phyloP scores from a whole-genome alignment of 2,888 invertebrate genomes.

The Chymomyza amoena region DNA sequence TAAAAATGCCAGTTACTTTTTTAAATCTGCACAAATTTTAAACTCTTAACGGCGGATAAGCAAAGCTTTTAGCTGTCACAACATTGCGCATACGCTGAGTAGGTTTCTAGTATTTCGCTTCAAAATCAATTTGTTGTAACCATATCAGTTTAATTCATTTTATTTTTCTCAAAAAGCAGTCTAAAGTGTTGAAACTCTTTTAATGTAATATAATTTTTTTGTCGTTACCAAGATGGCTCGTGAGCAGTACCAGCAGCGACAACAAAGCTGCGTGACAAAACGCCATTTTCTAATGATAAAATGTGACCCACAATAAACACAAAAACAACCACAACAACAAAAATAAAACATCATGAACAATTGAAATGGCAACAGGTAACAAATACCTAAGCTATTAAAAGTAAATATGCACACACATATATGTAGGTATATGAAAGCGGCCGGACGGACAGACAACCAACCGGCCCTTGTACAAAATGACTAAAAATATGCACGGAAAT shows the following conservation, averaged over 20 bases:
- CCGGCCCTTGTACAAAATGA: slow-evolving; percentile 17
- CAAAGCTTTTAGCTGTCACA: not conserved
- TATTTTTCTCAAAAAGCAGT: not conserved
- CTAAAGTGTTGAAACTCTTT: slow-evolving; percentile 43
- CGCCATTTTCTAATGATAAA: slow-evolving; percentile 76
- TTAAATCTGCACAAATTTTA: not conserved
- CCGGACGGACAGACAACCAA: slow-evolving; percentile 1
- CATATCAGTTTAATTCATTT: not conserved
- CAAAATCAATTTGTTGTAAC: not conserved
- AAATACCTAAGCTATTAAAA: slow-evolving; percentile 72
- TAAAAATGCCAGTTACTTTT: not conserved
- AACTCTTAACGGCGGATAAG: too few species aligned
- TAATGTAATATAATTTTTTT: slow-evolving; percentile 19
- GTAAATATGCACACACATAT: slow-evolving; percentile 63
- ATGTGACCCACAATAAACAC: slow-evolving; percentile 68
- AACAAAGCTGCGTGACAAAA: slow-evolving; percentile 74
- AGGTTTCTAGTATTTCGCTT: not conserved
- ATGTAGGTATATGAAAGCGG: slow-evolving; percentile 5
- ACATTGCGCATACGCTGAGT: slow-evolving; percentile 32
- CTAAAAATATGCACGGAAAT: slow-evolving; percentile 76
- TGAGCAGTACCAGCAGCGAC: not conserved
- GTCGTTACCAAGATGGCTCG: not conserved
- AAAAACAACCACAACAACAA: slow-evolving; percentile 30
- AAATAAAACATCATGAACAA: slow-evolving; percentile 54
- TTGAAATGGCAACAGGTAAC: slow-evolving; percentile 72